Conservation (phyloP, 2,113 vertebrate species). For the Anarhynchus alexandrinus region DNA sequence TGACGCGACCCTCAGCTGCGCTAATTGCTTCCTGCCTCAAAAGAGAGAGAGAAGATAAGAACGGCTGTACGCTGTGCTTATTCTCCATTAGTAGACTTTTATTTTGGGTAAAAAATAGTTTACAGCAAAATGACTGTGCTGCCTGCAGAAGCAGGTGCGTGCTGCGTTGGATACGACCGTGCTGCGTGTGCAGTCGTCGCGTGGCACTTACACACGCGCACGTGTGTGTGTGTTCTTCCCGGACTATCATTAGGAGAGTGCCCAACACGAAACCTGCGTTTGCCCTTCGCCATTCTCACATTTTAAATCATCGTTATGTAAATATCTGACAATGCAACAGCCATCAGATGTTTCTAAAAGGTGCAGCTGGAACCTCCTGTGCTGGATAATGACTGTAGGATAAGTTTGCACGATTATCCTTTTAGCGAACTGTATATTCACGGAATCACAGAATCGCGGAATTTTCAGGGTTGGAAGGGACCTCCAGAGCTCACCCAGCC, state of each 20-base stretch:
- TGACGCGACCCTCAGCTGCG: neutral
- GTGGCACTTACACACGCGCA: accelerated
- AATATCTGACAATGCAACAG: neutral
- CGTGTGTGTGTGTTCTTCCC: no score
- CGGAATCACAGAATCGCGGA: no score
- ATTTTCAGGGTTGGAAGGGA: no score
- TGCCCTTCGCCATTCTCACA: neutral
- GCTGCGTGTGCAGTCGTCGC: no score
- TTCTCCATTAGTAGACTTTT: neutral
- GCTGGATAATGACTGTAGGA: neutral
- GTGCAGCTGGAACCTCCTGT: neutral
- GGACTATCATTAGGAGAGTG: neutral
- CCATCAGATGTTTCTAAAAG: neutral
- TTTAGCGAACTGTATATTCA: neutral
- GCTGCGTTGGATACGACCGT: accelerated
- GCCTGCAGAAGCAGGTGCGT: no score
- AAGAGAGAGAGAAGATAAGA: neutral
- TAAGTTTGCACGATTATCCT: neutral
- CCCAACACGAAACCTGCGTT: neutral
- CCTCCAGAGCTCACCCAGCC: no score
- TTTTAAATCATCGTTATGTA: neutral
- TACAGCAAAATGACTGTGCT: neutral
- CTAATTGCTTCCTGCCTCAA: neutral
- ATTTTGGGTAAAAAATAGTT: neutral
- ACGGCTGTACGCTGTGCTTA: neutral